Percentiles rank a stretch among this genome's conserved stretches.
Conservation (phyloP, 2,113 vertebrate genomes). For the Verasper variegatus region DNA sequence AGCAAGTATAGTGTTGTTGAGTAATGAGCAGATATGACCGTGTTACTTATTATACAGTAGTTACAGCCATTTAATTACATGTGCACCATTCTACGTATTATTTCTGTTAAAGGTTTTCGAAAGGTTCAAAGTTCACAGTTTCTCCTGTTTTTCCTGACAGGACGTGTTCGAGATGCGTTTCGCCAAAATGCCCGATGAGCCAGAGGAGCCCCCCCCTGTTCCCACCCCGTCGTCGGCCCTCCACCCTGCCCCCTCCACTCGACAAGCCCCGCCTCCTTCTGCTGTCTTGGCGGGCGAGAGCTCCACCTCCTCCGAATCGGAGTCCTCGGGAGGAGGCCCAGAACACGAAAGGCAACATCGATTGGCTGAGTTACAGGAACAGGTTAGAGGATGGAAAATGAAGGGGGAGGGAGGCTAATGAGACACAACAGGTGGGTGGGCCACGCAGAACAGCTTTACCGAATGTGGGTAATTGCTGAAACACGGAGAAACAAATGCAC, state of each 20-base stretch:
- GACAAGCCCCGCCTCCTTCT: conserved; percentile 83
- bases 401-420: conserved; percentile 58
- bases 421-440: conserved; percentile 54
- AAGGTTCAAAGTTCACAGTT: neutral
- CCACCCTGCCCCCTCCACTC: conserved; percentile 79
- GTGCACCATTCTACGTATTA: too few relatives aligned
- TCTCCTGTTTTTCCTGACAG: conserved; percentile 65
- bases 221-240: conserved; percentile 87
- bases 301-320: conserved; percentile 90
- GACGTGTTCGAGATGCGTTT: conserved; percentile 98
- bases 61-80: too few relatives aligned
- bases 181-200: conserved; percentile 95
- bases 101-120: too few relatives aligned
- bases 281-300: conserved; percentile 89
- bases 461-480: conserved; percentile 35
- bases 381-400: conserved; percentile 80
- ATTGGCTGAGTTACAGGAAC: conserved; percentile 93
- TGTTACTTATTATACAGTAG: too few relatives aligned
- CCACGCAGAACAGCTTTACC: conserved; percentile 42
- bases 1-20: too few relatives aligned
- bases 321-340: conserved; percentile 89
- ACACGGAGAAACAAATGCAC: neutral
- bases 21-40: too few relatives aligned
- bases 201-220: conserved; percentile 83
- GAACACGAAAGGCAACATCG: conserved; percentile 92